Conservation (phyloP, 2,113 vertebrate genomes). For the Phalacrocorax aristotelis region DNA sequence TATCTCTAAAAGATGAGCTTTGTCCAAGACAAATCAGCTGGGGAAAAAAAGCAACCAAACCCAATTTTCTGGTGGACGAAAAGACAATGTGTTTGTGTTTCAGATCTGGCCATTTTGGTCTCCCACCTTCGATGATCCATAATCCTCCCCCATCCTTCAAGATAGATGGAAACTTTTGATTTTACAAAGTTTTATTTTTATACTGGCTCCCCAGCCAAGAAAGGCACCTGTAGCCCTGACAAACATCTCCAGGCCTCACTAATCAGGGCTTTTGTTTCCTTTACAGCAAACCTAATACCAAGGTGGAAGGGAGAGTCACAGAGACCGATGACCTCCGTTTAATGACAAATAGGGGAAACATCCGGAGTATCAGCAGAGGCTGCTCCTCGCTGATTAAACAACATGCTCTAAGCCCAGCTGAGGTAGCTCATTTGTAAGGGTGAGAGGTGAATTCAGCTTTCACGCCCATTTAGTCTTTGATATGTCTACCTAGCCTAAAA, state of each 20-base stretch:
- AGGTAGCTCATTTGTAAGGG: not conserved
- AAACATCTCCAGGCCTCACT: not conserved
- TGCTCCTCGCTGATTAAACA: conserved; percentile 1
- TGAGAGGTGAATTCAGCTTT: not conserved
- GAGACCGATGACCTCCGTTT: not conserved
- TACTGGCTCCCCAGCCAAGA: not conserved
- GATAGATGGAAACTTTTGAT: not conserved
- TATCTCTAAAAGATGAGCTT: not conserved
- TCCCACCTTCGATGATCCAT: not conserved
- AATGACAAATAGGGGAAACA: not conserved
- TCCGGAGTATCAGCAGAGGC: not conserved
- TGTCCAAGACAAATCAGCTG: not conserved
- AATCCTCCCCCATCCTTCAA: not conserved
- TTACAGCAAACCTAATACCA: not conserved
- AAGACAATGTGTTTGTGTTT: not conserved
- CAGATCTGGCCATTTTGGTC: not conserved
- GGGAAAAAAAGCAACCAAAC: not conserved
- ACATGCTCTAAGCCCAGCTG: not conserved
- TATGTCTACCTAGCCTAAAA: not conserved
- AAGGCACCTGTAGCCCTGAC: not conserved
- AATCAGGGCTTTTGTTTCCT: not conserved
- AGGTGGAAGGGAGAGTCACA: not conserved
- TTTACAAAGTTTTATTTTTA: not conserved
- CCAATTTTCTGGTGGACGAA: not conserved
- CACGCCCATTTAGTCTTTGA: not conserved